Evolutionary conservation across 2,113 vertebrate species (phyloP).

Genomic region (Canis aureus): DNA sequence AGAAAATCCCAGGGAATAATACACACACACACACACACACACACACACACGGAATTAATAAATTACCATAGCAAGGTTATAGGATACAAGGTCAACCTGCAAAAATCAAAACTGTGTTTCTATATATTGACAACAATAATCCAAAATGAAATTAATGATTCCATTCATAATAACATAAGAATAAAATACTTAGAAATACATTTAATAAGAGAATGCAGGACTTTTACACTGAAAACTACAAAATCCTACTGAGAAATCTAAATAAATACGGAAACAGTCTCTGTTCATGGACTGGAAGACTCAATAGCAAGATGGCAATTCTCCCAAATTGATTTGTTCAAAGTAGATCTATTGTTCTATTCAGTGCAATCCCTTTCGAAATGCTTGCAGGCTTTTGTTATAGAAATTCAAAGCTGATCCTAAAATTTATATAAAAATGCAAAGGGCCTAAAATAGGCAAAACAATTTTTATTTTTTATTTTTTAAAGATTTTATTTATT

Average conservation of each 20-base stretch:
- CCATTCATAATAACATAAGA: background rate
- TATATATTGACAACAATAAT: background rate
- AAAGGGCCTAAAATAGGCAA: background rate
- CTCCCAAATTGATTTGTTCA: background rate
- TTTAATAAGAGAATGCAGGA: background rate
- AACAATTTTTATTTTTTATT: background rate
- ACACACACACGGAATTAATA: background rate
- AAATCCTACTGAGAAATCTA: conserved; percentile 36
- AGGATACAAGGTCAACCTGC: background rate
- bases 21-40: background rate
- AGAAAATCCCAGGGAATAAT: background rate
- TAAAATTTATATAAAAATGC: conserved; percentile 12
- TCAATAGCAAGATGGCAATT: background rate
- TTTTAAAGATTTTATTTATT: too few species aligned
- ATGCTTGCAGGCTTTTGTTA: background rate
- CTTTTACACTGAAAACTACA: conserved; percentile 6
- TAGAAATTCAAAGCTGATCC: conserved; percentile 21
- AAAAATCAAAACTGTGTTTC: background rate
- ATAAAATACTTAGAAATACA: conserved; percentile 29
- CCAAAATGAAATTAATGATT: conserved; percentile 9
- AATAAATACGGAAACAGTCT: background rate
- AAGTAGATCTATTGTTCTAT: background rate
- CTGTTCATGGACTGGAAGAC: background rate
- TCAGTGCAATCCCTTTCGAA: background rate
- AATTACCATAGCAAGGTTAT: conserved; percentile 1